Evolutionary conservation across 1,140 invertebrate species (phyloP), one percentile per base, ranked within the genome.

Genomic region (Drosophila sechellia): DNA sequence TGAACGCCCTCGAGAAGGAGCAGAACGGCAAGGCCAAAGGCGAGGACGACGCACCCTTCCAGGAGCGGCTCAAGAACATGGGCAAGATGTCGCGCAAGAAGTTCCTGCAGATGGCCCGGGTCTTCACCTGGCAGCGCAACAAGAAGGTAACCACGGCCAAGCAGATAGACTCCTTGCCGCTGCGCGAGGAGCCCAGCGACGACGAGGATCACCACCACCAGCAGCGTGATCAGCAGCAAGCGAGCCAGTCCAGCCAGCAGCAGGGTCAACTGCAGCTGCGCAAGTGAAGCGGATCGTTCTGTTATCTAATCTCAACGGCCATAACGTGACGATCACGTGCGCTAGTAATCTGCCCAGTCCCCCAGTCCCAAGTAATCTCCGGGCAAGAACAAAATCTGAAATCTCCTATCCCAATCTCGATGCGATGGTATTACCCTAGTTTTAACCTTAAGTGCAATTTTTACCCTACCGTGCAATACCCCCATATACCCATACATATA

Each of bases 41-140:
- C 56, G 94, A 95, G 8, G 96, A 96, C 58, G 96, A 97, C 92
- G 96, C 96, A 43, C 94, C 95, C 15, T 97, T 97, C 78, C 95
- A 95, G 91, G 96, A 97, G 93, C 95, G 96, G 86, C 92, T 98
- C 22, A 96, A 95, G 93, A 96, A 97, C 92, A 98, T 97, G 97
- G 96, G 97, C 22, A 97, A 97, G 95, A 95, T 96, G 79, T 97
- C 96, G 8, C 94, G 95, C 56, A 96, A 96, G 85, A 97, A 97
- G 92, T 97, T 97, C 92, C 94, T 96, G 39, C 96, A 97, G 91
- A 92, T 97, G 61, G 96, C 96, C 3, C 94, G 95, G 77, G 95
- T 97, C 65, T 97, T 97, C 86, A 95, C 95, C 4, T 94, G 96
- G 39, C 94, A 94, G 49, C 87, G 92, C 20, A 94, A 94, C 77